Percentiles rank a stretch among this genome's conserved stretches.
These are phyloP conservation scores for Fabriciana adippe DNA, from an alignment of 2,888 invertebrate species.

Conservation along the genomic window DNA sequence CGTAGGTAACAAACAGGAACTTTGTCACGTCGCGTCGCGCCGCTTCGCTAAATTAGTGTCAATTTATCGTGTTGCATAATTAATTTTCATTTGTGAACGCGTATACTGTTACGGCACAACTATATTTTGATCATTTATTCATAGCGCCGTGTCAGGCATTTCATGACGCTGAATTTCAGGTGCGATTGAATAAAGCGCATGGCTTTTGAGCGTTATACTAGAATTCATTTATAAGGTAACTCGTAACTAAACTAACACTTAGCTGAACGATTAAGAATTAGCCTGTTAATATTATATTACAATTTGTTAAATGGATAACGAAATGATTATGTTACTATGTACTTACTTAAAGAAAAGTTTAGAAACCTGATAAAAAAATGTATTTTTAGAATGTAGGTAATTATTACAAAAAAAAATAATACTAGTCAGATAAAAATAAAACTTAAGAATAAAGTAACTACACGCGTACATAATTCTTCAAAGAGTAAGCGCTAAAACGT, in stretches of 20 bases:
- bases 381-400: no score
- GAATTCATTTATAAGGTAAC: slow-evolving; percentile 26
- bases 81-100: slow-evolving; percentile 69
- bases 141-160: slow-evolving; percentile 56
- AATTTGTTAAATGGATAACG: no score
- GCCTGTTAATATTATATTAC: background rate
- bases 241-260: slow-evolving; percentile 34
- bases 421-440: background rate
- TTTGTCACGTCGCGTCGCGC: slow-evolving; percentile 47
- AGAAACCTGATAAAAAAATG: no score
- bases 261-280: slow-evolving; percentile 11
- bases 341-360: no score
- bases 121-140: slow-evolving; percentile 67
- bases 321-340: no score
- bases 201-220: slow-evolving; percentile 20
- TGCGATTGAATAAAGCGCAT: slow-evolving; percentile 43
- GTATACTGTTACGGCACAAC: slow-evolving; percentile 52
- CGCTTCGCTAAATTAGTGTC: slow-evolving; percentile 65
- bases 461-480: slow-evolving; percentile 37
- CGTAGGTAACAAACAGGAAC: slow-evolving; percentile 40
- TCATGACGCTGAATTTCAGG: slow-evolving; percentile 53
- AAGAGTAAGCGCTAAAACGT: slow-evolving; percentile 42
- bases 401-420: no score
- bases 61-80: slow-evolving; percentile 73
- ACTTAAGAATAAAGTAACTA: slow-evolving; percentile 15